A percentile compares a stretch with the other conserved stretches of the same genome.
phyloP scores from a whole-genome alignment of 2,113 vertebrate genomes.

The Trochalopteron elliotii region DNA sequence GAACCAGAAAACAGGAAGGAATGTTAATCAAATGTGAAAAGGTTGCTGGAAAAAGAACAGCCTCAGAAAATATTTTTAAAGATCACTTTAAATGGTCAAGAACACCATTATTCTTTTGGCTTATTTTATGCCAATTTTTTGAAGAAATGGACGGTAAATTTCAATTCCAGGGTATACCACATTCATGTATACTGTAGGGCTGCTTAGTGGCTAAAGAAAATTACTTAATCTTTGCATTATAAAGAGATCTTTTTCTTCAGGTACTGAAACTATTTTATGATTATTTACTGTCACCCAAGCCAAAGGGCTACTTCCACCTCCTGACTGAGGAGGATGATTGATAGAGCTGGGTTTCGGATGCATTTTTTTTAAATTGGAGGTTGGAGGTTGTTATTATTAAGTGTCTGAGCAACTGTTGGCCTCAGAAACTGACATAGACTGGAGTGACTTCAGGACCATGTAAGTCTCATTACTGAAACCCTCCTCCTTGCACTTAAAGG shows the following conservation, averaged over 20 bases:
- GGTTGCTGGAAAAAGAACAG: conserved; percentile 17
- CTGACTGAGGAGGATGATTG: background rate
- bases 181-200: background rate
- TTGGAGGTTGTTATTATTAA: background rate
- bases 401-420: background rate
- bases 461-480: too few species aligned
- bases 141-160: conserved; percentile 27
- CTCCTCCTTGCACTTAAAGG: background rate
- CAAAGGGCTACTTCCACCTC: background rate
- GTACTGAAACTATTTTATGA: background rate
- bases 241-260: background rate
- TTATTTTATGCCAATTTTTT: background rate
- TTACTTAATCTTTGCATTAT: background rate
- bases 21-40: conserved; percentile 65
- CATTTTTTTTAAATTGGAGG: background rate
- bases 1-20: conserved; percentile 37
- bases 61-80: conserved; percentile 55
- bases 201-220: background rate
- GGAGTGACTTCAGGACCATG: background rate
- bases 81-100: background rate
- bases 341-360: background rate
- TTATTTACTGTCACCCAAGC: background rate
- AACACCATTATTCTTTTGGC: conserved; percentile 18
- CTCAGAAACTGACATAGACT: background rate
- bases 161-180: background rate